Conservation (phyloP, 64 coral and sea anemone genomes). For the Porites lutea region DNA sequence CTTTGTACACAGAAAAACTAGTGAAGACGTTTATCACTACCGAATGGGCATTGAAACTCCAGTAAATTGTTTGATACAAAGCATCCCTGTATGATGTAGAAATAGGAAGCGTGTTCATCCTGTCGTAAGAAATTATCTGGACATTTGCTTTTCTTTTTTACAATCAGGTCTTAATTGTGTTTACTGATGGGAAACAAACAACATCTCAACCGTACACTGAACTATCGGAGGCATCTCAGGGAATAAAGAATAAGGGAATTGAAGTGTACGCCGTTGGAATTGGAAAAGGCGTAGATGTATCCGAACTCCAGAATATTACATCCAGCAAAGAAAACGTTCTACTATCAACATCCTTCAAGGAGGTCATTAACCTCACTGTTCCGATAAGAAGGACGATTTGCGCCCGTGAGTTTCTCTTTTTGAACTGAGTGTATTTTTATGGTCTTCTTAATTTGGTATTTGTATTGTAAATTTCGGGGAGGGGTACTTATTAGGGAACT, state of each 20-base stretch:
- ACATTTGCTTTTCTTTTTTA: neutral
- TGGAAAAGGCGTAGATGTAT: neutral
- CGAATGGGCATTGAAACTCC: too few species aligned
- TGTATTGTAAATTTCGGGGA: too few species aligned
- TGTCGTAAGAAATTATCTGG: too few species aligned
- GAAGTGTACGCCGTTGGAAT: constrained; percentile 48
- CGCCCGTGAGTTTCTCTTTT: neutral
- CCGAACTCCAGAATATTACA: constrained; percentile 47
- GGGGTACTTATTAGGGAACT: too few species aligned
- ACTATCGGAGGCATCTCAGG: neutral
- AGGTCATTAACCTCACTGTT: neutral
- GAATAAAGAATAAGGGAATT: constrained; percentile 23
- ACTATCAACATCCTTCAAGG: constrained; percentile 19
- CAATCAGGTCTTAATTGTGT: constrained; percentile 22
- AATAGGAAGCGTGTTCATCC: too few species aligned
- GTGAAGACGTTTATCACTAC: too few species aligned
- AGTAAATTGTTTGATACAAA: too few species aligned
- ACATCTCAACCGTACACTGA: constrained; percentile 29
- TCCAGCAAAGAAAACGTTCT: constrained; percentile 12
- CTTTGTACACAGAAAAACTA: too few species aligned
- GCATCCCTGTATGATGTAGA: too few species aligned
- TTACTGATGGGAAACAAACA: constrained; percentile 67
- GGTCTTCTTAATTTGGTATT: too few species aligned
- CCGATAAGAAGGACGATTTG: neutral
- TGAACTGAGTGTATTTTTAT: neutral